Base-by-base conservation (phyloP, 2,888 invertebrate species). In the Himalopsyche kuldschensis region DNA sequence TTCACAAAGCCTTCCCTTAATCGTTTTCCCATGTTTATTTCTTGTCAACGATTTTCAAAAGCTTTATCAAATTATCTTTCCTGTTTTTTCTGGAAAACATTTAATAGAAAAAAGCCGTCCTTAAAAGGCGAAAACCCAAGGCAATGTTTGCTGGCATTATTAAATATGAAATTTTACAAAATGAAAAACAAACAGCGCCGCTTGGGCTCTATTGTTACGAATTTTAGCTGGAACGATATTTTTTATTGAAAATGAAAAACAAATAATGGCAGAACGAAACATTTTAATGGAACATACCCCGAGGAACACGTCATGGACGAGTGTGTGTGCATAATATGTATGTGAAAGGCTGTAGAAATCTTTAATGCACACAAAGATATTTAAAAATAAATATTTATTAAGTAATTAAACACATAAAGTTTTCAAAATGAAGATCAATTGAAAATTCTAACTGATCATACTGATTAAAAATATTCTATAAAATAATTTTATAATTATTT, bases 151-250 rank as follows among this genome's bases (percentile, higher is more conserved):
- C 82, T 79, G 79, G 48, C 81, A 78, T 79, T 81, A 81, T 82
- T 82, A 82, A 84, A 84, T 79, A 84, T 82, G 79, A 82, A 84
- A 84, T 84, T 84, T 82, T 79, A 84, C 80, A 81, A 84, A 84
- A 84, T 84, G 84, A 84, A 84, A 84, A 75, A 76, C 84, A 84
- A 84, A 84, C 82, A 84, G 32, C 31, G 48, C 46, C 6, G 41
- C 69, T 20, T 47, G 78, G 27, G 35, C 27, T 10, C 84, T 75
- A 81, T 84, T 81, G 78, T 84, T 35, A 17, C 81, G 27, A 46
- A 32, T 79, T 80, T 76, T 75, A 31, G 32, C 75, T 75, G n/a
- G 32, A 75, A 32, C 75, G 75, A 79, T 79, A 35, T 79, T 79
- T 79, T 78, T 27, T 41, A 46, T 35, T 48, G 79, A 47, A 79